Evolutionary conservation across 2,888 invertebrate genomes (phyloP), one percentile per base, ranked within the genome.

Genomic region (Bellardia pandia): DNA sequence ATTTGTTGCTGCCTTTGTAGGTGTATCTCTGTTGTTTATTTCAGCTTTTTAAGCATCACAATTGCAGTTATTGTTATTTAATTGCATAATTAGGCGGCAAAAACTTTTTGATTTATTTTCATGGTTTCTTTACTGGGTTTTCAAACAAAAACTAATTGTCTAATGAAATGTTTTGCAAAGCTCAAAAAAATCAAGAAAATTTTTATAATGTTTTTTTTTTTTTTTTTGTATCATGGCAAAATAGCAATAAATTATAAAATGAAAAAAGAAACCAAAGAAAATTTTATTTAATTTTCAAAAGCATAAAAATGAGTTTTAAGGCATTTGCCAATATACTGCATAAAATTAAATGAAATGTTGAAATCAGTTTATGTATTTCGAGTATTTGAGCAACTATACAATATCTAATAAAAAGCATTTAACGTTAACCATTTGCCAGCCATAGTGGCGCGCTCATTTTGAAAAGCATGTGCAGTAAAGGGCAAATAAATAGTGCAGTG

Each of bases 11-110:
- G 30, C 14, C 33, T 30, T 48, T 48, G n/a, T 68, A 6, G 23
- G 1, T 56, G n/a, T 16, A 56, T 16, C 6, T 8, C 8, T 56
- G 45, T 23, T 56, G 9, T 56, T 56, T 9, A 30, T 3, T 11
- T 9, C 58, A 7, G 56, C 58, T 45, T 42, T 68, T 8, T n/a
- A 37, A 16, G 16, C 6, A 56, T 56, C 30, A 60, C 66, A 68
- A 84, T 72, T 77, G 81, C 81, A 69, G n/a, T 78, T 68, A 78
- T 86, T 82, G 86, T 78, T 82, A 78, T 82, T 86, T 78, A 82
- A 82, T 85, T 80, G 76, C 81, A 86, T 78, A 82, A 86, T 86
- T 83, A 69, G 74, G 74, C 81, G 81, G 86, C 62, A 81, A 51
- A 23, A 71, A 72, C 48, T 68, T 30, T 79, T 86, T 66, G 53